These are phyloP conservation scores for Thryonomys swinderianus DNA, from an alignment of 2,113 vertebrate species.

Conservation along the genomic window DNA sequence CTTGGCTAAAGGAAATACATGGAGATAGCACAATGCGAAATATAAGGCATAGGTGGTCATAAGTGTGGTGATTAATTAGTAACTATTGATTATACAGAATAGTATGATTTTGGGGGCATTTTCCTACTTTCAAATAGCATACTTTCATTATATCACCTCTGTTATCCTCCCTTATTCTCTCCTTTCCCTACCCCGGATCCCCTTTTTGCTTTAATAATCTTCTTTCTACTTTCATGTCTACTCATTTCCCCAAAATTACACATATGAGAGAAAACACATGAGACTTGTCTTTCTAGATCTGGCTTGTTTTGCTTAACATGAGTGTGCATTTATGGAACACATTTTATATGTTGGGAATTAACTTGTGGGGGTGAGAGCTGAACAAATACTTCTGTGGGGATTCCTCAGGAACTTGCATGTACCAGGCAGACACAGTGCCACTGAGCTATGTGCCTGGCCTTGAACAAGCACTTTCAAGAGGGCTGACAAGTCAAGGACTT, in stretches of 20 bases:
- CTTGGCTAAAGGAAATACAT: constrained; percentile 36
- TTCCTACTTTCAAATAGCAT: background rate
- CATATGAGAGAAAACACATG: background rate
- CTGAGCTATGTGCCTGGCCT: too few relatives aligned
- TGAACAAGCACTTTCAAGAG: constrained; percentile 46
- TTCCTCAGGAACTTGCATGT: too few relatives aligned
- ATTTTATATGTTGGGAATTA: constrained; percentile 45
- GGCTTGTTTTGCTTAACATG: background rate
- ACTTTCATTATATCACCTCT: background rate
- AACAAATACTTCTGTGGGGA: background rate
- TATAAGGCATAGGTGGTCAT: background rate
- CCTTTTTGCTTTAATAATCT: background rate
- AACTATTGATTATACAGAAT: background rate
- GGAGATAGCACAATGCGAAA: background rate
- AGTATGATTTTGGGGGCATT: background rate
- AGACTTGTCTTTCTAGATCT: background rate
- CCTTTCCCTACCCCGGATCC: background rate
- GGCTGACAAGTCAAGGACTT: constrained; percentile 65
- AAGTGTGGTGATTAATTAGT: background rate
- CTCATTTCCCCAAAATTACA: background rate
- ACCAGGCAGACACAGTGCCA: too few relatives aligned
- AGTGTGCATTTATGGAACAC: constrained; percentile 9
- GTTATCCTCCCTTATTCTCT: background rate
- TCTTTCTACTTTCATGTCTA: background rate
- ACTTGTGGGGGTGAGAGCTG: background rate